Evolutionary conservation across 2,888 invertebrate species (phyloP).

Genomic region (Abrostola triplasia): DNA sequence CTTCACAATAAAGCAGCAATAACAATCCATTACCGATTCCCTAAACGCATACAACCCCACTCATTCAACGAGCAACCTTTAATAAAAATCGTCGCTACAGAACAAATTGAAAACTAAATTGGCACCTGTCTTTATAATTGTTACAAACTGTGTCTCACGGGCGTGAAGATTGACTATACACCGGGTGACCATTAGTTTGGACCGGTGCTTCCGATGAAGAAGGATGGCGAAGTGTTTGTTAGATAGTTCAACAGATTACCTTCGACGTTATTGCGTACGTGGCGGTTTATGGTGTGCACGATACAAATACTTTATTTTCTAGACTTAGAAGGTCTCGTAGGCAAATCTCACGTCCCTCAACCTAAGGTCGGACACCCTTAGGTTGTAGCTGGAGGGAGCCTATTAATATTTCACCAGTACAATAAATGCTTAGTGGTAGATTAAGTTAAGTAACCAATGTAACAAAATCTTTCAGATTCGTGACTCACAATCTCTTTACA

Average conservation of each 20-base stretch:
- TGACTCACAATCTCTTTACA: too few species aligned
- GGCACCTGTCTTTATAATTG: constrained; percentile 53
- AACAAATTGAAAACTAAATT: constrained; percentile 52
- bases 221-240: background rate
- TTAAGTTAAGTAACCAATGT: too few species aligned
- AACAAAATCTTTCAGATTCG: too few species aligned
- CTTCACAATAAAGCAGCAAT: too few species aligned
- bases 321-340: too few species aligned
- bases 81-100: constrained; percentile 29
- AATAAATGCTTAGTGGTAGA: too few species aligned
- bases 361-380: too few species aligned
- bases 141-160: constrained; percentile 48
- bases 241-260: background rate
- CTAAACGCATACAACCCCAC: constrained; percentile 29
- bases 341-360: too few species aligned
- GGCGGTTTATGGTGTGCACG: background rate
- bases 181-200: constrained; percentile 43
- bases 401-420: too few species aligned
- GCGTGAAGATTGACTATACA: constrained; percentile 36
- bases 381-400: too few species aligned
- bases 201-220: constrained; percentile 32
- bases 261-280: constrained; percentile 6
- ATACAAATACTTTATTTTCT: too few species aligned
- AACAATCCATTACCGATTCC: background rate
- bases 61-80: background rate